Evolutionary conservation across 2,888 invertebrate genomes (phyloP), one percentile per base, ranked within the genome.

Genomic region (Subacronicta megacephala): DNA sequence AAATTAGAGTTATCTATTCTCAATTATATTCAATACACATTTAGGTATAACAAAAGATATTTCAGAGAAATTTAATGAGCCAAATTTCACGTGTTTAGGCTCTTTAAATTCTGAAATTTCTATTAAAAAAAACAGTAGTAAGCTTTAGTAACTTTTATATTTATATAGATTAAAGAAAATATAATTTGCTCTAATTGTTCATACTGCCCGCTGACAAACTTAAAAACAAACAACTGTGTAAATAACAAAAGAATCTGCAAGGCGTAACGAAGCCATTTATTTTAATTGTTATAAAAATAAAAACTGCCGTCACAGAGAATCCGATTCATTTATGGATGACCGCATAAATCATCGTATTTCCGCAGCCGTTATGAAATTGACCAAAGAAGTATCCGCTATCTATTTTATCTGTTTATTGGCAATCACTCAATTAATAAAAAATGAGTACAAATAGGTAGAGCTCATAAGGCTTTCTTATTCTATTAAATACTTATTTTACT

Each of bases 241-340:
- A 65, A 66, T 71, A 66, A 66, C 62, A 60, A 62, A 45, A 57
- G 26, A 47, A 72, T 64, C 62, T 62, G 64, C 36, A 62, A 57
- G 18, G 56, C 46, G 40, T 60, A 73, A 62, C 73, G 51, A 69
- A n/a, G 26, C 62, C 62, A 63, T 75, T 72, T 62, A 63, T 74
- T 75, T 76, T 75, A 76, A 72, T 72, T 76, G 73, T 73, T 66
- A 64, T 56, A 64, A 68, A 72, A 75, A 76, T 75, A 73, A 73
- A 75, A 75, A 67, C 50, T 56, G 58, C 57, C 26, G 43, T 56
- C 63, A 52, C 46, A 57, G 52, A 64, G 43, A 58, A 64, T 62
- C 54, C 53, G 67, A 61, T 64, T 75, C 62, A 70, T 76, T 76
- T 76, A 70, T 64, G 62, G 62, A 71, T 67, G 67, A 64, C 62